Percentiles rank a stretch among this genome's conserved stretches.
These are phyloP conservation scores for Sipha flava DNA, from an alignment of 1,140 invertebrate species.

Conservation along the genomic window DNA sequence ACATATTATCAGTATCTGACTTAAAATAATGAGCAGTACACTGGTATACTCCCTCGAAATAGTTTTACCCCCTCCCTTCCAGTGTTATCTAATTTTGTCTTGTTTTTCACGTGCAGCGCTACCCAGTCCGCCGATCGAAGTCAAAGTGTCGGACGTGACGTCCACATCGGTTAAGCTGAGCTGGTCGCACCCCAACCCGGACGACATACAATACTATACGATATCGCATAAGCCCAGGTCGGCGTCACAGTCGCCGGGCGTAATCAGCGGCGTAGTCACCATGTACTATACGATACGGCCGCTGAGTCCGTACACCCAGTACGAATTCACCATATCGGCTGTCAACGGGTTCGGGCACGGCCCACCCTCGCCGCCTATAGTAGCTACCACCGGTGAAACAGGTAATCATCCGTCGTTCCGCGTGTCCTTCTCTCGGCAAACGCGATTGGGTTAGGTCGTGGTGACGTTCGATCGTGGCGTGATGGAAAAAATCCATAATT, in stretches of 20 bases:
- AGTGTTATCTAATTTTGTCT: background rate
- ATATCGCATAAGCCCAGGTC: conserved; percentile 87
- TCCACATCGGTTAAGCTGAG: conserved; percentile 81
- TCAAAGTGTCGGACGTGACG: conserved; percentile 83
- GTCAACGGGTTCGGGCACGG: conserved; percentile 89
- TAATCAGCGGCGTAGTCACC: conserved; percentile 85
- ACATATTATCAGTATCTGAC: too few relatives aligned
- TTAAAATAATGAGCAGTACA: too few relatives aligned
- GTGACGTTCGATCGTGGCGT: too few relatives aligned
- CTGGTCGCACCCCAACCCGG: conserved; percentile 79
- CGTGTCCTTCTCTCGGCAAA: too few relatives aligned
- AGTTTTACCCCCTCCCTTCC: too few relatives aligned
- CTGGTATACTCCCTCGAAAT: too few relatives aligned
- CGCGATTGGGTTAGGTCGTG: too few relatives aligned
- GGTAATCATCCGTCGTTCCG: too few relatives aligned
- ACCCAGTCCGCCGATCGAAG: conserved; percentile 76
- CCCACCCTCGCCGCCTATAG: conserved; percentile 69
- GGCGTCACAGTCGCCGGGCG: conserved; percentile 68
- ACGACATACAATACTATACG: conserved; percentile 85
- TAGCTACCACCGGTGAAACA: conserved; percentile 91
- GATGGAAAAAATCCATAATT: too few relatives aligned
- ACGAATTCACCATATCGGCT: conserved; percentile 92
- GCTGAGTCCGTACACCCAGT: conserved; percentile 88
- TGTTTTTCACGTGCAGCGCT: conserved; percentile 55
- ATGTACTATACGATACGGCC: conserved; percentile 84